These are phyloP conservation scores for Sarcophilus harrisii DNA, from an alignment of 2,797 vertebrate species.

Conservation along the genomic window DNA sequence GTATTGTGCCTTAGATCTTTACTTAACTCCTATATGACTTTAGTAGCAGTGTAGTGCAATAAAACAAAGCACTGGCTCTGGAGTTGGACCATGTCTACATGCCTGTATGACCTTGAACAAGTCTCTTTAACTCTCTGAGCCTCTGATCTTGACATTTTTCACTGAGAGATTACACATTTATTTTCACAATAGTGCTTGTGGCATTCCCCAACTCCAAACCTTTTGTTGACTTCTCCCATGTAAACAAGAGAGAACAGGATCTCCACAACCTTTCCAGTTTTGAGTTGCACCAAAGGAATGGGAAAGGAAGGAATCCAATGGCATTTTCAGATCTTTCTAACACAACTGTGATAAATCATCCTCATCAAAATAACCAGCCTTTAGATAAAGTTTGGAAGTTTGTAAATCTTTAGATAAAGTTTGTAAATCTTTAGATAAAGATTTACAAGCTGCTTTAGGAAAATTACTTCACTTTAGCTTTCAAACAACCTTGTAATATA, in stretches of 20 bases:
- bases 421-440: no score
- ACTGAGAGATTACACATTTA: neutral
- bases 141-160: neutral
- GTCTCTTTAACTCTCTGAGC: neutral
- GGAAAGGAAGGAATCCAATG: neutral
- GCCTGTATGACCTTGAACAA: neutral
- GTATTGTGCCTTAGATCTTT: neutral
- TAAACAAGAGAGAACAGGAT: neutral
- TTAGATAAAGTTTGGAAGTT: neutral
- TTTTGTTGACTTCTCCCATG: neutral
- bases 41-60: neutral
- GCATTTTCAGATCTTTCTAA: neutral
- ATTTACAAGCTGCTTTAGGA: neutral
- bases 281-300: neutral
- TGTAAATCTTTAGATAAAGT: no score
- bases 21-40: neutral
- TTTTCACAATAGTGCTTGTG: neutral
- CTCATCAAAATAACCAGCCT: neutral
- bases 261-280: neutral
- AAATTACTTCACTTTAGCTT: neutral
- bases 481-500: neutral
- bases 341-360: neutral
- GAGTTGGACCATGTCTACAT: neutral
- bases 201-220: neutral
- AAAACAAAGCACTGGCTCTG: neutral